Evolutionary conservation across 2,113 vertebrate genomes (phyloP).

Genomic region (Melanocharis versteri): DNA sequence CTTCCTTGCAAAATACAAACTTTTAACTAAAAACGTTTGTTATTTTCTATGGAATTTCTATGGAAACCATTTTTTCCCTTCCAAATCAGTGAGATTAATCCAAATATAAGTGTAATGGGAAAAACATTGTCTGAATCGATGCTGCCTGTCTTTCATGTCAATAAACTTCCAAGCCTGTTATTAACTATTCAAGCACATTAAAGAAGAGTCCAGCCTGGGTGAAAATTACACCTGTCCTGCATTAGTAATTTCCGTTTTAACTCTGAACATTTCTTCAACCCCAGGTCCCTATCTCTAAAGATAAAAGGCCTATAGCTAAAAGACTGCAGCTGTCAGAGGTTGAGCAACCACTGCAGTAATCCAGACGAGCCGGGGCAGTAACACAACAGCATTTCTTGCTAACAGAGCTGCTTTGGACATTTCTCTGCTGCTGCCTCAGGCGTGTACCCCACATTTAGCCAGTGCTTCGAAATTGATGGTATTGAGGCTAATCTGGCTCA

Average conservation of each 20-base stretch:
- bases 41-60: background rate
- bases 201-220: background rate
- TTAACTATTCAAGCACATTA: background rate
- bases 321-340: background rate
- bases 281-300: background rate
- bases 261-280: background rate
- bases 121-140: background rate
- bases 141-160: background rate
- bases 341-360: background rate
- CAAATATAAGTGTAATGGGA: background rate
- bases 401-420: background rate
- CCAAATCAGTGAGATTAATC: background rate
- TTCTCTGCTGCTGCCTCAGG: background rate
- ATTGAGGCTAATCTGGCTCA: background rate
- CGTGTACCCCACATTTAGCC: background rate
- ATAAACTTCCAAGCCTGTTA: background rate
- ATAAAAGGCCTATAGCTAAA: background rate
- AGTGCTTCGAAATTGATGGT: background rate
- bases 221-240: background rate
- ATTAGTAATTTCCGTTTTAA: background rate
- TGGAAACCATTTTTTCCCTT: too few relatives aligned
- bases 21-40: background rate
- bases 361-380: background rate
- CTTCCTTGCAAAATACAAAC: background rate
- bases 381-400: background rate